These are phyloP conservation scores for Solen grandis DNA, from an alignment of 1,140 invertebrate species.

Conservation along the genomic window DNA sequence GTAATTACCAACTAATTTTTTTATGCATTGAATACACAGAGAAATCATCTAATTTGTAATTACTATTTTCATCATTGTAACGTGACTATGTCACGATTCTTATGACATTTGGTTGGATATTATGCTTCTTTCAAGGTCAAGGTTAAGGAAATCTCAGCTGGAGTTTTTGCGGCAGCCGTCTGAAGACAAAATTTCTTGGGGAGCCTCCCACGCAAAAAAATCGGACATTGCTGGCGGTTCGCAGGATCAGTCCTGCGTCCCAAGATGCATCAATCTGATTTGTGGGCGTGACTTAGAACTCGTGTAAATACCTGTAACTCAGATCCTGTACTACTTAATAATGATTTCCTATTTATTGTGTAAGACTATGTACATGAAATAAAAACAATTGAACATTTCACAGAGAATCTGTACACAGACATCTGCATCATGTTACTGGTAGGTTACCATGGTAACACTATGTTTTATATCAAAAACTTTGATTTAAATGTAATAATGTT, in stretches of 20 bases:
- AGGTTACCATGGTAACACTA: too few species aligned
- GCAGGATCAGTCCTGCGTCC: conserved; percentile 10
- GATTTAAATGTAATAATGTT: too few species aligned
- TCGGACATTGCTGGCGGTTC: conserved; percentile 34
- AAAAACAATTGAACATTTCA: too few species aligned
- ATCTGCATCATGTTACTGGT: too few species aligned
- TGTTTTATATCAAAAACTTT: too few species aligned
- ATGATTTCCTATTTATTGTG: too few species aligned
- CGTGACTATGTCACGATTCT: conserved; percentile 28
- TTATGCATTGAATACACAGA: too few species aligned
- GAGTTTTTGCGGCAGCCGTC: neutral
- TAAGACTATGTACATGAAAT: too few species aligned
- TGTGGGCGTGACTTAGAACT: conserved; percentile 33
- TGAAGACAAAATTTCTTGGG: neutral
- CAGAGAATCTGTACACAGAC: too few species aligned
- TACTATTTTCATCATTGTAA: too few species aligned
- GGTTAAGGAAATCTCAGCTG: neutral
- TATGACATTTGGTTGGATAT: conserved; percentile 44
- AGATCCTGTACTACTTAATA: conserved; percentile 20
- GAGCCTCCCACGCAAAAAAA: conserved; percentile 37
- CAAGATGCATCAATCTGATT: conserved; percentile 30
- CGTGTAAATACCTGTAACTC: conserved; percentile 45
- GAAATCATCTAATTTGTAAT: too few species aligned
- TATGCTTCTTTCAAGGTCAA: conserved; percentile 52
- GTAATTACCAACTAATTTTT: too few species aligned